Evolutionary conservation across 2,113 vertebrate genomes (phyloP), one percentile per base, ranked within the genome.

Genomic region (Protomyctophum bolini): DNA sequence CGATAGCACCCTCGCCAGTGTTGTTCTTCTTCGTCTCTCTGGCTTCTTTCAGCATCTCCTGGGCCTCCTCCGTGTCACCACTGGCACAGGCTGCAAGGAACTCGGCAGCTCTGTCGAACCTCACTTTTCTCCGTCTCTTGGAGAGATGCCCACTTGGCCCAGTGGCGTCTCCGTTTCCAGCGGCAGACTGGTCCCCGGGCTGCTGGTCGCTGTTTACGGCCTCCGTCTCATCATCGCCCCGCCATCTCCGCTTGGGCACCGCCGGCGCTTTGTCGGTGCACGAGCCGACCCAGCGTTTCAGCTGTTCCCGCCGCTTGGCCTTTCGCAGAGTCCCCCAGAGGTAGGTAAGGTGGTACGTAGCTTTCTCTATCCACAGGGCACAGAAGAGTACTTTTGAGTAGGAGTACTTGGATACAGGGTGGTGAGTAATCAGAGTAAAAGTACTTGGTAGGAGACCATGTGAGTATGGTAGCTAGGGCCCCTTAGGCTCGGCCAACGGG

Each of bases 41-140:
- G 14, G 80, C 90, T 10, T 93, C 92, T 7, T 85, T 81, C 63
- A 96, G 90, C 95, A 97, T 95, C 76, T 91, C 85, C 64, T 81
- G 82, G 41, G 95, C 96, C 80, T 96, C 96, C 29, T 94, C 94
- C 0, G 94, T 92, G 89, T 96, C 95, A 0, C 94, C 94, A 3
- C 94, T 94, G 60, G 96, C 95, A 70, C 96, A 97, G 70, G 94
- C 89, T 1, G 96, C 96, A 78, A 97, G 82, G 79, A 97, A 97
- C 90, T 96, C 95, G 6, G 96, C 95, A 0, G 94, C 93, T 58
- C 93, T 89, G 78, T 97, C 96, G 70, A 97, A 96, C 54, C 93
- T 91, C 67, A 97, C 96, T 0, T 91, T 79, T 61, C 90, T 86
- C 75, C 91, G 85, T 83, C 84, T 64, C 55, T 86, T 89, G 61